These are phyloP conservation scores for Heliconius melpomene DNA, from an alignment of 1,140 invertebrate genomes.

Conservation along the genomic window DNA sequence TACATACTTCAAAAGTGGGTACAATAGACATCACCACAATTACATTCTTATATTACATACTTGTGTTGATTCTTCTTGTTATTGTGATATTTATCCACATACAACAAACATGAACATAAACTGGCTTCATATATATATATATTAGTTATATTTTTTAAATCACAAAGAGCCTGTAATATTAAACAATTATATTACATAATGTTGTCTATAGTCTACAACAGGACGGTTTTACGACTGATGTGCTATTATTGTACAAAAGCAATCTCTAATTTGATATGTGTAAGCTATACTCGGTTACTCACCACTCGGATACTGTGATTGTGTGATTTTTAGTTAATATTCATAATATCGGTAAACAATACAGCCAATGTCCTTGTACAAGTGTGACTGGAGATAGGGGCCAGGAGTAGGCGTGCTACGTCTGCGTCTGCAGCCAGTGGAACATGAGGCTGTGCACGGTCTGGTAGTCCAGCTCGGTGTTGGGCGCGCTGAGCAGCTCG, in stretches of 20 bases:
- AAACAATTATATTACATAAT: conserved; percentile 43
- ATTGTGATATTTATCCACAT: not conserved
- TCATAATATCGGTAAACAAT: conserved; percentile 3
- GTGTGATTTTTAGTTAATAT: not conserved
- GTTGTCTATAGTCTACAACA: conserved; percentile 61
- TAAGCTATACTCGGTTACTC: conserved; percentile 41
- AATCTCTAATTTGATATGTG: conserved; percentile 68
- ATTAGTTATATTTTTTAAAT: conserved; percentile 25
- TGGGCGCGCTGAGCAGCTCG: conserved; percentile 69
- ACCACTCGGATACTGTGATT: conserved; percentile 2
- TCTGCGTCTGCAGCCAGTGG: conserved; percentile 73
- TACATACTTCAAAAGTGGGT: not conserved
- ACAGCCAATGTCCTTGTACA: conserved; percentile 7
- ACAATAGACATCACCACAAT: conserved; percentile 1
- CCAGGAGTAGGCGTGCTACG: conserved; percentile 29
- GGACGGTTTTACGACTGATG: conserved; percentile 68
- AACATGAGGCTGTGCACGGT: conserved; percentile 78
- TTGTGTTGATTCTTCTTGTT: not conserved
- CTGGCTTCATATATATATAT: not conserved
- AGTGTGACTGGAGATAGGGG: conserved; percentile 35
- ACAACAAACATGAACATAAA: not conserved
- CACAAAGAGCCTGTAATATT: conserved; percentile 39
- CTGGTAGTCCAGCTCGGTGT: conserved; percentile 72
- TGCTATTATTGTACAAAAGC: conserved; percentile 53
- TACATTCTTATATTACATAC: not conserved